Base-by-base conservation (phyloP, 2,888 invertebrate genomes). In the Prosapia bicincta region DNA sequence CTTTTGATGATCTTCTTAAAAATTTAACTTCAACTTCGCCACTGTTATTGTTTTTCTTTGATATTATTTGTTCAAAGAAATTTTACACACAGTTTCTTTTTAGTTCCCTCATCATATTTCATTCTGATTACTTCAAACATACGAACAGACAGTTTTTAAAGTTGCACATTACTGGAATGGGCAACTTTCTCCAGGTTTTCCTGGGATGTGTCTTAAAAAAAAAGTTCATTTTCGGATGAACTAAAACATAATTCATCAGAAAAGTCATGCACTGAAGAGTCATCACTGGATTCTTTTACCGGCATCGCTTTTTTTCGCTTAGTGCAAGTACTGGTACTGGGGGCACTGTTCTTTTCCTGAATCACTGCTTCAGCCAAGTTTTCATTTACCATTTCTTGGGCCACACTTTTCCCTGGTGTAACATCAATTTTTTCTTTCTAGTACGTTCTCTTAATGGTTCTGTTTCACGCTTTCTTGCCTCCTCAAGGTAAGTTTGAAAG, bases 381-480 rank as follows among this genome's bases (percentile, higher is more conserved):
- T 9, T 28, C 9, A 28, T 28, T 28, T 28, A 74, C 24, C n/a
- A 43, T 69, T 25, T 43, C 69, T 32, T 43, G 26, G 20, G 9
- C 20, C 25, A 74, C 69, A 26, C 74, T 43, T 67, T 26, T 70
- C 13, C 74, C 70, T 54, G 74, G 26, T 26, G 74, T 28, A 23
- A 70, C 74, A 74, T 74, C 28, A 7, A 74, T n/a, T 43, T 74
- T 74, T 28, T 69, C 69, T n/a, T 70, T 74, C 10, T 38, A n/a
- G n/a, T 69, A 65, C 54, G 69, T 66, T 70, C 69, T 26, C 20
- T 70, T 20, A 65, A 0, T 24, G 15, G 20, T n/a, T 0, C 20
- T 3, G 54, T 71, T 43, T 71, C 71, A 15, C 25, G 38, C 25
- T 24, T 71, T n/a, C n/a, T n/a, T n/a, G n/a, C n/a, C n/a, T n/a